Base-by-base conservation (phyloP, 1,140 invertebrate species). In the Hesperophylax magnus region DNA sequence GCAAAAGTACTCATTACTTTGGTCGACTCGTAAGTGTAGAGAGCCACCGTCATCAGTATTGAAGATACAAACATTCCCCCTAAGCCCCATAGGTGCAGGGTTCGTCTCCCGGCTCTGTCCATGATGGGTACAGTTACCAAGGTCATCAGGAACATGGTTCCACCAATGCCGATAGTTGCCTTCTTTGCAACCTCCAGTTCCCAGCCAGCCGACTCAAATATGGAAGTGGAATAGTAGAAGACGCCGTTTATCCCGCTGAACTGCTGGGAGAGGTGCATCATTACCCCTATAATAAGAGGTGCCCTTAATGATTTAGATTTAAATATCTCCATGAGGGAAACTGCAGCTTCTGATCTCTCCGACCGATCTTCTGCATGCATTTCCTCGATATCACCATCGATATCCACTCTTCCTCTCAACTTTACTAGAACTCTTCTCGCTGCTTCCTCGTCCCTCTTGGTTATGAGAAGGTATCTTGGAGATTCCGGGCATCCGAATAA, bases 181-280 rank as follows among this genome's bases (percentile, higher is more conserved):
- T 94, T 93, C 85, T 95, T 93, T 47, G 94, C 94, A 85, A 92
- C 92, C 81, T 94, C 92, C n/a, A 94, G 91, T 14, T 92, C 91
- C 72, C 98, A 88, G 61, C 97, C 97, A 34, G 97, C 95, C 82
- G 91, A 93, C 81, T 91, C 92, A 87, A 98, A 98, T 83, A 98
- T 92, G 75, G 90, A 93, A 22, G 95, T 95, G 15, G 97, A 98
- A 89, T 98, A 98, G 89, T 98, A 98, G 86, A 98, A 95, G 81
- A 98, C 96, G 77, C 96, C 97, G 90, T 97, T 97, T 83, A 98
- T 98, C 81, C 97, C 97, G n/a, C 96, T 97, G 78, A 98, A 92
- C 87, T 98, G 97, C 87, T 98, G 97, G 24, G 97, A 98, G 24
- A 98, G 91, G 88, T 98, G 97, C 96, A 98, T 97, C 31, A 98